Evolutionary conservation across 2,113 vertebrate species (phyloP), one percentile per base, ranked within the genome.

Genomic region (Sapayoa aenigma): DNA sequence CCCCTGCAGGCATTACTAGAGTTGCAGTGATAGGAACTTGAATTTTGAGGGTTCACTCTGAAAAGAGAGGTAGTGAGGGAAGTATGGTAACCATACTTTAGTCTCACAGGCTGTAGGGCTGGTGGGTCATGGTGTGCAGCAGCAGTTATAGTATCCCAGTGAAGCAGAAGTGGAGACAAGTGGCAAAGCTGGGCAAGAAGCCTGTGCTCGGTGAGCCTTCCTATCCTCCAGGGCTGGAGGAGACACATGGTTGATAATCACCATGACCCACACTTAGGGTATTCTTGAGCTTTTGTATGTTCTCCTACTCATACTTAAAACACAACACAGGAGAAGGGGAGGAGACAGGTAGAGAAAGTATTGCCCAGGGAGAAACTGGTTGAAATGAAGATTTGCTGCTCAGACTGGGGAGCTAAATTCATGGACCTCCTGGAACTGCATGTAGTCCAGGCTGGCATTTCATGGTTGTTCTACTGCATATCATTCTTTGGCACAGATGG

Each of bases 391-490:
- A 65, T 44, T 4, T 41, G 2, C 49, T 86, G 33, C 11, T 23
- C 9, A 49, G 39, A 53, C 16, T 0, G 0, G 8, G 18, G 20
- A 65, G 4, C 15, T 72, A 39, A 69, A 42, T 62, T 31, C 0
- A 5, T 42, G 23, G 15, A 25, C 19, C 0, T 55, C 14, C 50
- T 47, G 22, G 59, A 62, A 6, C 3, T 30, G 19, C 25, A 23
- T 16, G 9, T 77, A 44, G 28, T 68, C 21, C 33, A 59, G 10
- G 17, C 6, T 74, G 44, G 14, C 20, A 55, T 58, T 86, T 66
- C 28, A 46, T 37, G 21, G 7, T 49, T 50, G 2, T 35, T 77
- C 19, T 49, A 7, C 27, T 1, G 11, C 23, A 7, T 2, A 5
- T 31, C 6, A 6, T 56, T 67, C 55, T 71, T 69, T 1, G 11